Evolutionary conservation across 2,113 vertebrate species (phyloP).

Genomic region (rat (Rattus norvegicus)): DNA sequence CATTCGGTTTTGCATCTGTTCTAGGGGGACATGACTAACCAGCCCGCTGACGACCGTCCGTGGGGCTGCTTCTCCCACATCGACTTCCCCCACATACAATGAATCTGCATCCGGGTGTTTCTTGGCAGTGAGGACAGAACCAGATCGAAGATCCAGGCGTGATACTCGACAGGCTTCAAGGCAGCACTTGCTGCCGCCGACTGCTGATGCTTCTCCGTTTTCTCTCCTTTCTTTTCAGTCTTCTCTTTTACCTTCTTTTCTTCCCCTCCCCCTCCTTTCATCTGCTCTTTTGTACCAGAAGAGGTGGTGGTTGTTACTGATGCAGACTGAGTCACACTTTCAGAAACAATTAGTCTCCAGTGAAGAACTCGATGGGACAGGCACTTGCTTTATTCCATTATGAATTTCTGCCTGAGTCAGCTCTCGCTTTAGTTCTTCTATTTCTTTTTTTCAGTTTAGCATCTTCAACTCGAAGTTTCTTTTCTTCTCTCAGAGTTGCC

Average conservation of each 20-base stretch:
- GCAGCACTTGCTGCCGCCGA: background rate
- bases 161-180: background rate
- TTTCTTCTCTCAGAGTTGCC: conserved; percentile 94
- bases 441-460: conserved; percentile 96
- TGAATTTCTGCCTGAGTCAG: conserved; percentile 94
- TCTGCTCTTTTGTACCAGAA: conserved; percentile 77
- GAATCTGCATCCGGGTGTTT: background rate
- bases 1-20: conserved; percentile 97
- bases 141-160: background rate
- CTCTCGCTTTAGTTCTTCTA: conserved; percentile 93
- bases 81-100: background rate
- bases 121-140: background rate
- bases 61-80: background rate
- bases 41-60: no score
- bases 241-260: conserved; percentile 92
- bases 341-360: conserved; percentile 73
- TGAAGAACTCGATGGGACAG: conserved; percentile 81
- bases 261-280: conserved; percentile 85
- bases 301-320: conserved; percentile 69
- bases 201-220: background rate
- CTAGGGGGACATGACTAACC: background rate
- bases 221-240: conserved; percentile 92
- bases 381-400: conserved; percentile 92
- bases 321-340: conserved; percentile 72
- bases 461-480: conserved; percentile 97